Conservation (phyloP, 2,797 vertebrate genomes). For the Platalea minor region DNA sequence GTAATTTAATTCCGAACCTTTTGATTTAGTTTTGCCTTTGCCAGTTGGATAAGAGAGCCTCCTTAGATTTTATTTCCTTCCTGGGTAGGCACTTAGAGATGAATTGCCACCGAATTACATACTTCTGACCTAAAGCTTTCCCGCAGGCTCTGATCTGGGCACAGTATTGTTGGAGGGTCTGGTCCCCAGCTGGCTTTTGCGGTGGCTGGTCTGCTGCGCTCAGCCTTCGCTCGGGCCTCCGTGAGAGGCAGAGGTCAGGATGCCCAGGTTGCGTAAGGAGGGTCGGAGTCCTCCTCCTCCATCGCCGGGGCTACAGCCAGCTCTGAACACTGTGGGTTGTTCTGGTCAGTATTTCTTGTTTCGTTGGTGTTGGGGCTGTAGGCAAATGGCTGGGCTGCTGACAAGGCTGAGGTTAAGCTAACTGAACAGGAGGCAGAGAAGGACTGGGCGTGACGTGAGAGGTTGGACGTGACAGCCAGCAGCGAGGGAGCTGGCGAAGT, state of each 20-base stretch:
- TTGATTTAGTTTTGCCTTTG: neutral
- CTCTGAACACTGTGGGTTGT: neutral
- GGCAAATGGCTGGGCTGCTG: neutral
- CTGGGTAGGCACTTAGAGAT: neutral
- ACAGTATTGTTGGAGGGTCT: neutral
- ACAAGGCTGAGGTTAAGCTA: neutral
- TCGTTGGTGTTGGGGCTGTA: neutral
- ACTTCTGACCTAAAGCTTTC: neutral
- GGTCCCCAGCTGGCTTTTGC: neutral
- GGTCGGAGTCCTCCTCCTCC: neutral
- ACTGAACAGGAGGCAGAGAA: neutral
- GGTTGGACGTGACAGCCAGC: neutral
- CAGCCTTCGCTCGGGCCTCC: neutral
- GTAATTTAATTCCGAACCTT: neutral
- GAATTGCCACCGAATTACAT: neutral
- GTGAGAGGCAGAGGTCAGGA: neutral
- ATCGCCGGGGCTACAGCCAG: fast-evolving
- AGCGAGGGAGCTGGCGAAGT: neutral
- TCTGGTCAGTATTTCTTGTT: neutral
- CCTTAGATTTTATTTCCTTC: neutral
- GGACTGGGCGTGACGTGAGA: fast-evolving
- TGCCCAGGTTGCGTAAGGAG: neutral
- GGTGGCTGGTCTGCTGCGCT: fast-evolving
- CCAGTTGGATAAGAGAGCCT: neutral
- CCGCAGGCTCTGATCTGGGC: fast-evolving